Conservation (phyloP, 1,140 invertebrate species). For the Patella vulgata region DNA sequence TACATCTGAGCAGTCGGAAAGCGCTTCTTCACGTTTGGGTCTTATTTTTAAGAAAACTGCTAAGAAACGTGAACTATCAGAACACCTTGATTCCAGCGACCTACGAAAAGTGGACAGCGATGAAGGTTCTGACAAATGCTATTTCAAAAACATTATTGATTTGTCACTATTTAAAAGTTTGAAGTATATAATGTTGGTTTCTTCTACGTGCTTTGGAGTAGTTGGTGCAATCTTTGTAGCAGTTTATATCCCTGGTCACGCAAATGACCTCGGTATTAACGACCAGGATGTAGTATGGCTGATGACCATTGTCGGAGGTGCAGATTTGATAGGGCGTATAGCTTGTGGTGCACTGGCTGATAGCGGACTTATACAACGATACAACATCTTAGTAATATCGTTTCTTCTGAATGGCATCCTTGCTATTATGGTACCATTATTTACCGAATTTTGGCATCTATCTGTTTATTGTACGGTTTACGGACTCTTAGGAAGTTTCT, state of each 20-base stretch:
- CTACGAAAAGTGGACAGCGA: neutral
- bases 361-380: neutral
- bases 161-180: neutral
- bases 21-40: no score
- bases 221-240: neutral
- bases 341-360: neutral
- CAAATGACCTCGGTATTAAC: neutral
- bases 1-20: neutral
- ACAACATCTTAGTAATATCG: constrained; percentile 1
- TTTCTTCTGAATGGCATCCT: neutral
- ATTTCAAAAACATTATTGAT: neutral
- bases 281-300: neutral
- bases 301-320: neutral
- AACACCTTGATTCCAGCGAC: no score
- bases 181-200: neutral
- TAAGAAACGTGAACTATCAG: no score
- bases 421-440: neutral
- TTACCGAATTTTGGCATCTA: no score
- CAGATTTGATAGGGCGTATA: neutral
- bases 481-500: no score
- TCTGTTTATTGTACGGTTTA: no score
- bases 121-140: neutral
- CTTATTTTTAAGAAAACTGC: no score
- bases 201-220: neutral
- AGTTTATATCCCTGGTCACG: neutral